Percentiles rank a stretch among this genome's conserved stretches.
These are phyloP conservation scores for Oryctes rhinoceros DNA, from an alignment of 1,140 invertebrate species.

Conservation along the genomic window DNA sequence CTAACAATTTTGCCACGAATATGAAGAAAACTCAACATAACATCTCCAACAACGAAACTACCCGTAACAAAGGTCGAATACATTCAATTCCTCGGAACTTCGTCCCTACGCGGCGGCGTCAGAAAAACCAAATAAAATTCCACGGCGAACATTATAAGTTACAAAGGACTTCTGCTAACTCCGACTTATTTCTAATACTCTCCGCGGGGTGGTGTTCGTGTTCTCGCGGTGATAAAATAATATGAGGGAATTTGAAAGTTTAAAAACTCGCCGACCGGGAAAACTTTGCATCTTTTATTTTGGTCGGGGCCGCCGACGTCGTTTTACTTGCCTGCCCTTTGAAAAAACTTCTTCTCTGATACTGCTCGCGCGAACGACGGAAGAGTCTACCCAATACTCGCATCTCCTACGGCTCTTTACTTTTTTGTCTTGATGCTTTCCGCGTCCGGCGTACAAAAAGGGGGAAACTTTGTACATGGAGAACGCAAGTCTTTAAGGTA, in stretches of 20 bases:
- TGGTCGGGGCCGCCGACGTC: not conserved
- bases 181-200: constrained; percentile 25
- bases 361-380: not conserved
- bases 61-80: not conserved
- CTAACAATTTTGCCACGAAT: too few species aligned
- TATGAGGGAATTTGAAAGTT: constrained; percentile 31
- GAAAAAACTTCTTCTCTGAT: not conserved
- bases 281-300: constrained; percentile 30
- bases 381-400: too few species aligned
- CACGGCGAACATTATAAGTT: constrained; percentile 31
- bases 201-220: constrained; percentile 25
- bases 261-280: constrained; percentile 26
- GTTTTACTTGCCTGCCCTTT: not conserved
- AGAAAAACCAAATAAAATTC: constrained; percentile 20
- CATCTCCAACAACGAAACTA: not conserved
- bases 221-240: constrained; percentile 32
- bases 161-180: constrained; percentile 20
- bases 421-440: not conserved
- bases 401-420: not conserved
- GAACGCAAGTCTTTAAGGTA: too few species aligned
- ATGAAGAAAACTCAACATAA: not conserved
- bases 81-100: not conserved
- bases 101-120: not conserved
- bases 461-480: too few species aligned
- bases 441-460: too few species aligned